Conservation (phyloP, 1,140 invertebrate genomes). For the Caerostris darwini region DNA sequence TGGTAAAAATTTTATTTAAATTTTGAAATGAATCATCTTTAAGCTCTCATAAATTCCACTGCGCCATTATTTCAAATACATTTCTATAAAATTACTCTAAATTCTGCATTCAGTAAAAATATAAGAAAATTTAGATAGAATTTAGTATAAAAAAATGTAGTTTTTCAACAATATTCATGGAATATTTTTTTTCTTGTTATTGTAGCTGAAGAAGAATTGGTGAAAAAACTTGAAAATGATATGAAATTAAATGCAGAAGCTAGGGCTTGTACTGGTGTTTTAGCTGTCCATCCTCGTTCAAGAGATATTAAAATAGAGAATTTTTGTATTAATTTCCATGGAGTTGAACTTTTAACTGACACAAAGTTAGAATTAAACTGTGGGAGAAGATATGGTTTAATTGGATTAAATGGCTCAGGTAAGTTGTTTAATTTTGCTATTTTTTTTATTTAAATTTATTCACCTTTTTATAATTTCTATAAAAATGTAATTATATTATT, state of each 20-base stretch:
- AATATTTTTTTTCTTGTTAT: not conserved
- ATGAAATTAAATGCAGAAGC: constrained; percentile 95
- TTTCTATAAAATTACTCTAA: too few species aligned
- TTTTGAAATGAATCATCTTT: too few species aligned
- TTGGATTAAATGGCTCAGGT: constrained; percentile 98
- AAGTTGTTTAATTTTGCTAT: constrained; percentile 80
- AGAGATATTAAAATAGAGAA: constrained; percentile 98
- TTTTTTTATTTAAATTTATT: not conserved
- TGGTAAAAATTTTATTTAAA: too few species aligned
- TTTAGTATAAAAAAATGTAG: too few species aligned
- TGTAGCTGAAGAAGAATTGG: constrained; percentile 87
- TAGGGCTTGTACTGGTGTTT: constrained; percentile 95
- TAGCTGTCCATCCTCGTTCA: constrained; percentile 96
- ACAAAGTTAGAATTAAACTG: constrained; percentile 98
- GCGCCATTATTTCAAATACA: too few species aligned
- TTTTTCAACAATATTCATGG: too few species aligned
- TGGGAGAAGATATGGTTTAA: constrained; percentile 96
- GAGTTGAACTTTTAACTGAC: constrained; percentile 96
- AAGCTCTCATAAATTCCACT: too few species aligned
- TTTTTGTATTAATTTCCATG: constrained; percentile 99
- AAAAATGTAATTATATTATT: not conserved
- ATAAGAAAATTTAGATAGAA: too few species aligned
- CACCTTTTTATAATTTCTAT: not conserved
- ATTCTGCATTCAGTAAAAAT: too few species aligned
- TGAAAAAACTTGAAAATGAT: constrained; percentile 93